phyloP scores from a whole-genome alignment of 2,888 invertebrate species.

The Elegia similella region DNA sequence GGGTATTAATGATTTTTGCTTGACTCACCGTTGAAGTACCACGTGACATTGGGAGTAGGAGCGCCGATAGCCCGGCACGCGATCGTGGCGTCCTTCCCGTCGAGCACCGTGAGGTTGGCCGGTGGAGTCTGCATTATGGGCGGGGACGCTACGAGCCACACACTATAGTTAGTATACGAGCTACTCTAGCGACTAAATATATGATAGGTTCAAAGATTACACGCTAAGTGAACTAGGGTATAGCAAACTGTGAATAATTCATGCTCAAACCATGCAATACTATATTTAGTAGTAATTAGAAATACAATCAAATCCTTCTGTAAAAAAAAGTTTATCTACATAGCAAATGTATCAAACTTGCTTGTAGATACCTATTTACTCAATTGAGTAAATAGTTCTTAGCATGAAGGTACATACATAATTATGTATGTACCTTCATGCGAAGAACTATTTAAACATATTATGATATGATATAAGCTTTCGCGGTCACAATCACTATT shows the following conservation, averaged over 20 bases:
- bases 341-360: too few relatives aligned
- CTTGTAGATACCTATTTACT: too few relatives aligned
- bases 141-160: conserved; percentile 88
- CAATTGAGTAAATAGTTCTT: too few relatives aligned
- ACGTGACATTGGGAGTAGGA: conserved; percentile 94
- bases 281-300: neutral
- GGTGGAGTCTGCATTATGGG: conserved; percentile 93
- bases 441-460: too few relatives aligned
- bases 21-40: conserved; percentile 93
- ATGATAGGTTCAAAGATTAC: conserved; percentile 18
- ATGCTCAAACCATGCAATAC: conserved; percentile 18
- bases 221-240: neutral
- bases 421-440: too few relatives aligned
- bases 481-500: too few relatives aligned
- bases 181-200: conserved; percentile 35
- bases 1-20: neutral
- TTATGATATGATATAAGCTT: too few relatives aligned
- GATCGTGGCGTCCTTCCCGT: conserved; percentile 95
- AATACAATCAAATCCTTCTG: too few relatives aligned
- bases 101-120: conserved; percentile 92
- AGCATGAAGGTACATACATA: too few relatives aligned
- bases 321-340: too few relatives aligned
- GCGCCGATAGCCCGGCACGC: conserved; percentile 94
- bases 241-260: conserved; percentile 11
- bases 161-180: conserved; percentile 55